A percentile compares a stretch with the other conserved stretches of the same genome.
phyloP scores from a whole-genome alignment of 2,888 invertebrate genomes.

The Lepetodrilus schrolli region DNA sequence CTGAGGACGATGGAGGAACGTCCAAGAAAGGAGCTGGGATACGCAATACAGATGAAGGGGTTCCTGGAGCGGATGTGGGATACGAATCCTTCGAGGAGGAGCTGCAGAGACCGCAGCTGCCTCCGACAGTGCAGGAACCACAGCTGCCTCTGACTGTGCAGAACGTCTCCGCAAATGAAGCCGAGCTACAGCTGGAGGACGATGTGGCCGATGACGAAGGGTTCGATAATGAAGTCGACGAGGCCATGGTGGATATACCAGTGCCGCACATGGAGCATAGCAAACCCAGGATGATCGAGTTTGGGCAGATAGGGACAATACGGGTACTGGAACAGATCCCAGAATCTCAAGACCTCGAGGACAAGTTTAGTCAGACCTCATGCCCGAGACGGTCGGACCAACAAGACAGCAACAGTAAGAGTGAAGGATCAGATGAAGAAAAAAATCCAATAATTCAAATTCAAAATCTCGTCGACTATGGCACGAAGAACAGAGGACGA shows the following conservation, averaged over 20 bases:
- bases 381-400: neutral
- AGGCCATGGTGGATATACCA: constrained; percentile 40
- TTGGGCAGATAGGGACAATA: constrained; percentile 63
- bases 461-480: no score
- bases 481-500: no score
- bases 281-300: constrained; percentile 54
- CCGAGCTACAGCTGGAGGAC: neutral
- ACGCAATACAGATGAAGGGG: neutral
- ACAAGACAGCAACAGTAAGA: neutral
- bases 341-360: constrained; percentile 59
- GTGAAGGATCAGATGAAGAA: no score
- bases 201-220: neutral
- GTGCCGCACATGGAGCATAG: constrained; percentile 59
- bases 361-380: constrained; percentile 31
- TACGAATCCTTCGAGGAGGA: neutral
- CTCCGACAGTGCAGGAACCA: neutral
- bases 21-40: no score
- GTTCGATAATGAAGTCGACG: neutral
- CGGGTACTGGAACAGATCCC: constrained; percentile 58
- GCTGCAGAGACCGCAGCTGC: neutral
- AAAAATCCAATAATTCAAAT: no score
- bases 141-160: neutral
- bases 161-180: no score
- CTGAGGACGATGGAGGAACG: neutral
- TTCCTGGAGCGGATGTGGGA: neutral